phyloP scores from a whole-genome alignment of 2,113 vertebrate genomes.

The Hyperopisus bebe region DNA sequence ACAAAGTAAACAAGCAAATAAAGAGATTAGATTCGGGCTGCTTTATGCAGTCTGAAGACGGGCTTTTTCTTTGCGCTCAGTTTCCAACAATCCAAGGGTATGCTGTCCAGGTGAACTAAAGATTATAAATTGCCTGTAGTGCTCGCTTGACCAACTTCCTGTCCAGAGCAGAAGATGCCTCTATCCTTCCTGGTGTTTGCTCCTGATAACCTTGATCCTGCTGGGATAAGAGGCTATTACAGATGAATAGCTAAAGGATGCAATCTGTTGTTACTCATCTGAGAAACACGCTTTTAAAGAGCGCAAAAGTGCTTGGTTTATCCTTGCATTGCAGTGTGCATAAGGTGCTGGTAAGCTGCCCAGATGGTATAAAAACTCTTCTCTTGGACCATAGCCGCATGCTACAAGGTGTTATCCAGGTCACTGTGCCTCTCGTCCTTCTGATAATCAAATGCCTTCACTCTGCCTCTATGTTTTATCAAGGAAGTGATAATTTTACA shows the following conservation, averaged over 20 bases:
- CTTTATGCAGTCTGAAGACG: not conserved
- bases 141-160: not conserved
- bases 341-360: not conserved
- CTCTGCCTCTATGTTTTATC: not conserved
- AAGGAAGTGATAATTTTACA: not conserved
- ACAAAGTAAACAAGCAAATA: not conserved
- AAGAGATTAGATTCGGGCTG: not conserved
- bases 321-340: not conserved
- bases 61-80: not conserved
- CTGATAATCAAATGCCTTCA: not conserved
- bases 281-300: not conserved
- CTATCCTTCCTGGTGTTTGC: not conserved
- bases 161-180: not conserved
- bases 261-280: not conserved
- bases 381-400: not conserved
- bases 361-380: not conserved
- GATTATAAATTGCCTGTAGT: not conserved
- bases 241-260: not conserved
- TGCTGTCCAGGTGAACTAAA: not conserved
- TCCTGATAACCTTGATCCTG: not conserved
- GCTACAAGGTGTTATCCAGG: not conserved
- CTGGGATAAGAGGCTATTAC: not conserved
- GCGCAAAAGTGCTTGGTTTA: not conserved
- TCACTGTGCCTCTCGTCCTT: not conserved
- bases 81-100: not conserved